Conservation (phyloP, 1,140 invertebrate genomes). For the Scaptomyza hsui region DNA sequence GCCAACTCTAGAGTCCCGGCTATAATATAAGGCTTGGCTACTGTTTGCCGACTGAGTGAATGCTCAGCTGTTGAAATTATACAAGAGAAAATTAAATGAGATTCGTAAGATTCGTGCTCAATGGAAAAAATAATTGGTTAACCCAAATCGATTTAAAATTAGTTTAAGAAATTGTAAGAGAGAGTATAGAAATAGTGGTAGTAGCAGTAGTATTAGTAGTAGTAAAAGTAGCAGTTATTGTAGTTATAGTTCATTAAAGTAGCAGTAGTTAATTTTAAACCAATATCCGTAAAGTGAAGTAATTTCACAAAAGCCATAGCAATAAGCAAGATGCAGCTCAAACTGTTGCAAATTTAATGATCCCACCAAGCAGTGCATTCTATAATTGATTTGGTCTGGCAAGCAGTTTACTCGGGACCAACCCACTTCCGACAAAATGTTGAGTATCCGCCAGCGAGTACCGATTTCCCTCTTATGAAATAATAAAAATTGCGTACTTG, state of each 20-base stretch:
- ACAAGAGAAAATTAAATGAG: background rate
- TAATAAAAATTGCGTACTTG: slow-evolving; percentile 77
- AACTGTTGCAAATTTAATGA: slow-evolving; percentile 36
- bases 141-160: too few relatives aligned
- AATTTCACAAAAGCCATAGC: background rate
- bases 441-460: slow-evolving; percentile 1
- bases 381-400: slow-evolving; percentile 34
- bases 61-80: slow-evolving; percentile 2
- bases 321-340: background rate
- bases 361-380: slow-evolving; percentile 10
- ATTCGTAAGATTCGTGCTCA: too few relatives aligned
- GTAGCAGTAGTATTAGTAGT: too few relatives aligned
- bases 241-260: too few relatives aligned
- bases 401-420: background rate
- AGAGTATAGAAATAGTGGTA: too few relatives aligned
- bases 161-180: too few relatives aligned
- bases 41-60: slow-evolving; percentile 20
- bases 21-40: slow-evolving; percentile 12
- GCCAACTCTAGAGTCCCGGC: background rate
- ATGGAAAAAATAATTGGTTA: too few relatives aligned
- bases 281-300: too few relatives aligned
- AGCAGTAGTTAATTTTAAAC: background rate
- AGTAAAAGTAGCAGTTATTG: background rate
- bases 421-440: background rate
- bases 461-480: slow-evolving; percentile 56